Percentiles rank a stretch among this genome's conserved stretches.
Conservation (phyloP, 92 coral and sea anemone genomes). For the Paramuricea clavata region DNA sequence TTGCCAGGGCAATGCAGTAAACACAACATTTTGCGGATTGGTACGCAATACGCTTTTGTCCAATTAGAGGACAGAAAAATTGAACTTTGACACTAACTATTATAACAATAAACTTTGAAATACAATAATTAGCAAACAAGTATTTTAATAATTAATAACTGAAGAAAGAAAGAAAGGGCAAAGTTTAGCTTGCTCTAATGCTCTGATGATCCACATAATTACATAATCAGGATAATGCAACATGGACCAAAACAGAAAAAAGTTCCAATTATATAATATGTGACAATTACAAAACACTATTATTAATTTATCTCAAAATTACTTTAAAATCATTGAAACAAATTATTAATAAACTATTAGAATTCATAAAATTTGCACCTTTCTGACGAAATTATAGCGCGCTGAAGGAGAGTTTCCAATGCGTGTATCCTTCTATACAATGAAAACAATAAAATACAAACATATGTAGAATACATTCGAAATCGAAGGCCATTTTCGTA, state of each 20-base stretch:
- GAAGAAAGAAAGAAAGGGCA: not conserved
- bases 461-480: not conserved
- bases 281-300: not conserved
- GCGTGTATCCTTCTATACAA: not conserved
- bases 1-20: no score
- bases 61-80: no score
- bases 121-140: no score
- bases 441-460: not conserved
- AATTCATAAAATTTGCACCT: not conserved
- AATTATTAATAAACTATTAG: not conserved
- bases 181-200: not conserved
- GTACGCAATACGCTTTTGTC: no score
- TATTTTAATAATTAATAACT: not conserved
- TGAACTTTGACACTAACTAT: no score
- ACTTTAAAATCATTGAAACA: not conserved
- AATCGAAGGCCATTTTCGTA: not conserved
- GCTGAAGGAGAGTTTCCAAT: conserved; percentile 2
- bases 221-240: no score
- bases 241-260: not conserved
- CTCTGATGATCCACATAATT: no score
- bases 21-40: no score
- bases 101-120: no score
- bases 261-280: not conserved
- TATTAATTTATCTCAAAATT: not conserved
- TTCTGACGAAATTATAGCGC: conserved; percentile 7